Evolutionary conservation across 2,888 invertebrate genomes (phyloP), one percentile per base, ranked within the genome.

Genomic region (Teleiodes luculella): DNA sequence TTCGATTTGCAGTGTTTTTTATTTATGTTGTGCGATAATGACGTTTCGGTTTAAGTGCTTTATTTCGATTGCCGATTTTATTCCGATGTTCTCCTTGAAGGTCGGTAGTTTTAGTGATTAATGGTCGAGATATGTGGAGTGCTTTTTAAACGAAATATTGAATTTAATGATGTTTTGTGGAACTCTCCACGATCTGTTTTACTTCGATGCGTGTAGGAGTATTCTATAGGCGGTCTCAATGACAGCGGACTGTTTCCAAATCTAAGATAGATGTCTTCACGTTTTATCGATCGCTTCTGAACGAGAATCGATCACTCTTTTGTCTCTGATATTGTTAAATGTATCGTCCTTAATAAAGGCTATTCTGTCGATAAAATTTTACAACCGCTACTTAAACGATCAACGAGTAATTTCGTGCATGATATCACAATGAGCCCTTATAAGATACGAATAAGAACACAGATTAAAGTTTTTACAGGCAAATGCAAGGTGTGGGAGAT

Each of bases 41-140:
- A 89, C 87, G 87, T 89, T 89, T 87, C 87, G 85, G 74, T 85
- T 88, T 88, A 89, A 89, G 89, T 89, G 89, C 86, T 89, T 88
- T 87, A 88, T 89, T 89, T 85, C 88, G 87, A 88, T 87, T 87
- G 87, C 78, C 84, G 86, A 88, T 87, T 87, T 88, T 87, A 86
- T 87, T 85, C 83, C 84, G 86, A 86, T 87, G 87, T 86, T 83
- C 83, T 79, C 72, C 85, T 82, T 82, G 87, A 87, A 87, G 87
- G 87, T 86, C 82, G 84, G 86, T 83, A 86, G 86, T 88, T 86
- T 85, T 84, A 84, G 87, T 89, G 89, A 89, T 89, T 87, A 89
- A 89, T 89, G 87, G 83, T 65, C 72, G 74, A 81, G 89, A 89
- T 89, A 88, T 85, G 83, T 85, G 80, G 83, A 86, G 85, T 85